Evolutionary conservation across 2,888 invertebrate species (phyloP), one percentile per base, ranked within the genome.

Genomic region (Epiblema foenella): DNA sequence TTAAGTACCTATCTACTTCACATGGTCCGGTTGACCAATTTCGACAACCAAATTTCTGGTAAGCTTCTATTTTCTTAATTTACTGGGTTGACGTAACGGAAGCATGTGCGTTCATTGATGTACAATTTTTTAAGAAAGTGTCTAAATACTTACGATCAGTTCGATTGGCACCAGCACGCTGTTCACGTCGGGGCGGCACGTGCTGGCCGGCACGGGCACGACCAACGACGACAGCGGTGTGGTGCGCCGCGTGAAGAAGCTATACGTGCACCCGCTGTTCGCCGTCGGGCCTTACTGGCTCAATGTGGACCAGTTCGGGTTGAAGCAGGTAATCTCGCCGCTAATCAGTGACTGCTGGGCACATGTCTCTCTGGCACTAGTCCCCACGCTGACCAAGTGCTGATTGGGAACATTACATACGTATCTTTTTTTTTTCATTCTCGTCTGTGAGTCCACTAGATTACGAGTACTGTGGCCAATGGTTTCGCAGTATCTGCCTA

Each of bases 261-360:
- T 89, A 7, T 73, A 88, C 75, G 80, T 93, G 20, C 93, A 93
- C 72, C 93, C 93, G 2, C 85, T 85, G 8, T 93, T 93, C 82
- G 73, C 84, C 15, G 93, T 93, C 29, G 93, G 93, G 1, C 93
- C 93, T 12, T 93, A 92, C 81, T 93, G 93, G 93, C 82, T 93
- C 7, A 78, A 90, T 73, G 85, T 89, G 0, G 68, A 79, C 1
- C 77, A 78, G 2, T 91, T 78, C 75, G 75, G 83, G 51, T 75
- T 89, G 52, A 86, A 87, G 76, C 89, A 90, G 86, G 89, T 88
- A 74, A 59, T 69, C 11, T 12, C n/a, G 33, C 37, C n/a, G 33
- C 49, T 37, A 29, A 29, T 7, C n/a, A 46, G n/a, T n/a, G 15
- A 33, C 33, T 33, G 33, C 18, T 51, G 9, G 20, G 52, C 24